phyloP scores from a whole-genome alignment of 2,888 invertebrate species.

The Bellardia bayeri region DNA sequence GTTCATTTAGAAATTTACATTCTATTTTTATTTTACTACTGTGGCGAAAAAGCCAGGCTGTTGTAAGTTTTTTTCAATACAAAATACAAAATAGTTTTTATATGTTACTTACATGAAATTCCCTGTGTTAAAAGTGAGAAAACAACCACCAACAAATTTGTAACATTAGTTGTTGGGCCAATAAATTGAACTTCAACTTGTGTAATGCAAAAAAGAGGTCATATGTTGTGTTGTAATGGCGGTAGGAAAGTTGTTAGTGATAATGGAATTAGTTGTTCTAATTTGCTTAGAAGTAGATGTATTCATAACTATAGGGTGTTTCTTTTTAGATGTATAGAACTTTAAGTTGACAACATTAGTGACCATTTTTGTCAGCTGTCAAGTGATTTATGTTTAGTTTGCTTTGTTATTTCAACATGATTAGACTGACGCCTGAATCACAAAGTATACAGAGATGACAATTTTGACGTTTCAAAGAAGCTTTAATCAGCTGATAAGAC shows the following conservation, averaged over 20 bases:
- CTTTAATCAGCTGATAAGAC: too few species aligned
- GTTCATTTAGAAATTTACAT: constrained; percentile 68
- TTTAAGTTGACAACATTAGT: too few species aligned
- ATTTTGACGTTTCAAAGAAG: too few species aligned
- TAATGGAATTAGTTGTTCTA: background rate
- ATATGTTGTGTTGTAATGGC: constrained; percentile 1
- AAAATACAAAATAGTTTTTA: constrained; percentile 38
- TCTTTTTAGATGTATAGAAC: too few species aligned
- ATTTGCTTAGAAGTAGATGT: too few species aligned
- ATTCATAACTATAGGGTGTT: too few species aligned
- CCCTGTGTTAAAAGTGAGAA: constrained; percentile 18
- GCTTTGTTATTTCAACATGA: too few species aligned
- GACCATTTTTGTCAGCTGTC: too few species aligned
- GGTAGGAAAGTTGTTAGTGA: background rate
- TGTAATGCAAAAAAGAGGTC: constrained; percentile 35
- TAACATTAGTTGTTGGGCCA: constrained; percentile 21
- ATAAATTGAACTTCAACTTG: constrained; percentile 60
- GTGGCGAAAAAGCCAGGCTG: constrained; percentile 14
- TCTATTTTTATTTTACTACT: constrained; percentile 44
- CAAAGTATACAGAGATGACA: too few species aligned
- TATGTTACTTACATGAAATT: constrained; percentile 32
- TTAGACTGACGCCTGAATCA: too few species aligned
- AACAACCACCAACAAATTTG: background rate
- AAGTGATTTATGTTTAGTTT: too few species aligned
- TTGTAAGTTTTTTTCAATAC: background rate